Evolutionary conservation across 2,888 invertebrate genomes (phyloP).

Genomic region (Tridacna crocea): DNA sequence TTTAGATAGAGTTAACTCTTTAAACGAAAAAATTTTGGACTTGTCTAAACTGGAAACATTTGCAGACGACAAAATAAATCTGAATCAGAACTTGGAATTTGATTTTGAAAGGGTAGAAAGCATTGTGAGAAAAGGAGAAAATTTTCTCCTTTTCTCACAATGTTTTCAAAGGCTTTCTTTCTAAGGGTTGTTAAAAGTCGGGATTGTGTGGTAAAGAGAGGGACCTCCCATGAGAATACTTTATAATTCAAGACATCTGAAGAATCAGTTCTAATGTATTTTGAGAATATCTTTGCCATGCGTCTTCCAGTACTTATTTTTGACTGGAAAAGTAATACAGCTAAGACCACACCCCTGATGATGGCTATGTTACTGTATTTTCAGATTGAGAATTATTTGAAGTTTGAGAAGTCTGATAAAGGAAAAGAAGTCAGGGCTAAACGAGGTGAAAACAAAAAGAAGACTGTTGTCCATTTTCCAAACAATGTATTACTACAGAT

Average conservation of each 20-base stretch:
- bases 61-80: too few relatives aligned
- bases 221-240: too few relatives aligned
- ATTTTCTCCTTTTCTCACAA: not conserved
- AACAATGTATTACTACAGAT: conserved; percentile 59
- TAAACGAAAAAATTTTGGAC: too few relatives aligned
- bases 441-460: conserved; percentile 55
- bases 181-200: not conserved
- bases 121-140: not conserved
- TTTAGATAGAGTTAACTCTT: too few relatives aligned
- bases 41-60: too few relatives aligned
- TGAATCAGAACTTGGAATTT: too few relatives aligned
- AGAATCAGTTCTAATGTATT: too few relatives aligned
- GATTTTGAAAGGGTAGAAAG: not conserved
- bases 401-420: conserved; percentile 56
- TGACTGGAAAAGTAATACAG: too few relatives aligned
- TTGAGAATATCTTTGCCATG: too few relatives aligned
- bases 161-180: not conserved
- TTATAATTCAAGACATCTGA: too few relatives aligned
- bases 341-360: too few relatives aligned
- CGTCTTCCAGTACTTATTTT: too few relatives aligned
- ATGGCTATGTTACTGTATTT: not conserved
- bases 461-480: conserved; percentile 58
- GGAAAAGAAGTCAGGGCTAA: conserved; percentile 33
- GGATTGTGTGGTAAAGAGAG: not conserved
- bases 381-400: conserved; percentile 62